Evolutionary conservation across 2,113 vertebrate genomes (phyloP), one percentile per base, ranked within the genome.

Genomic region (Phalacrocorax aristotelis): DNA sequence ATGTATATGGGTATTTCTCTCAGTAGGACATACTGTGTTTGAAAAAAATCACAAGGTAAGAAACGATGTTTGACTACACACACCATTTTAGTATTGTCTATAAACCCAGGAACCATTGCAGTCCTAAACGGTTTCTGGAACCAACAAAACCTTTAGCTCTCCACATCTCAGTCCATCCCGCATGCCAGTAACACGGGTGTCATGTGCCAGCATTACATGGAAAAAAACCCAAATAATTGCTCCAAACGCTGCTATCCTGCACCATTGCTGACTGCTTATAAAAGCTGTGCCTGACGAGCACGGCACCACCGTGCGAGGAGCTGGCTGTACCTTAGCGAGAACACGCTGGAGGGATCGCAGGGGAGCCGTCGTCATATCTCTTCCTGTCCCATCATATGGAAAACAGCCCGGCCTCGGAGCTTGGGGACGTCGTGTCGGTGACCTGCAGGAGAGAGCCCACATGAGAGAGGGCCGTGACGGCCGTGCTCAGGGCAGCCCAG

Each of bases 321-420:
- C 61, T 10, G 3, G n/a, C n/a, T 22, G 1, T 95, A 97, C 97
- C 97, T 98, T 8, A 62, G 6, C 27, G 25, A 94, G 68, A 96
- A 94, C 34, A 96, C 44, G 69, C 89, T 77, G 29, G 72, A 44
- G 68, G 74, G 18, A 52, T 78, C 83, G 83, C 87, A 14, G 38
- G 71, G 68, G 96, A 71, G 48, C 90, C 89, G 96, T 57, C 95
- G 94, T 97, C 97, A 93, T 97, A 97, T 92, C 97, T 97, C 83
- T 91, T 62, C 85, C 71, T 22, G 70, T 95, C 42, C 60, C 97
- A 96, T 96, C 7, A 13, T 60, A n/a, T 7, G 30, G 79, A 79
- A 51, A 11, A 30, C 80, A 1, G n/a, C 54, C 36, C 3, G 57
- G 21, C 48, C 62, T 21, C 21, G 5, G 49, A 52, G 62, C n/a